Conservation (phyloP, 2,113 vertebrate genomes). For the Lamprologus speciosus region DNA sequence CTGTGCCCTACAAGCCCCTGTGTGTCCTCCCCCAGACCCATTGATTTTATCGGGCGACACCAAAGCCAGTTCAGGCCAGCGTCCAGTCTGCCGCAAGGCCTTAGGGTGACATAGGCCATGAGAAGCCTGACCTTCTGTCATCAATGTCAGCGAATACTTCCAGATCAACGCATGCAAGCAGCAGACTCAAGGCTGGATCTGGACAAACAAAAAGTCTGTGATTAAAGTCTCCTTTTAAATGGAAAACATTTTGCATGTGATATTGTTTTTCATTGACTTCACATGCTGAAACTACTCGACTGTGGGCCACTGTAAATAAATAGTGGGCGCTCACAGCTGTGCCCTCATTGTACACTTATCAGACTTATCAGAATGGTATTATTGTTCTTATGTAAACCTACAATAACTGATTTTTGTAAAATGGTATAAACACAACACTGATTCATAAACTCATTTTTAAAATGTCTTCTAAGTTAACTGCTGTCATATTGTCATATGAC, state of each 20-base stretch:
- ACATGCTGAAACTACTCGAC: not conserved
- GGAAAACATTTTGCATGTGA: not conserved
- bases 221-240: not conserved
- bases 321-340: not conserved
- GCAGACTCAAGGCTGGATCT: not conserved
- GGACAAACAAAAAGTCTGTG: not conserved
- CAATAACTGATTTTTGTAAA: not conserved
- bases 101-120: conserved; percentile 3
- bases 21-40: conserved; percentile 52
- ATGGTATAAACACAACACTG: not conserved
- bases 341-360: not conserved
- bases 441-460: not conserved
- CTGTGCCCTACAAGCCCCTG: conserved; percentile 12
- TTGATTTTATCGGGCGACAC: conserved; percentile 62
- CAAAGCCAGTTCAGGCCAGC: conserved; percentile 52
- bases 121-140: conserved; percentile 25
- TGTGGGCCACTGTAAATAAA: not conserved
- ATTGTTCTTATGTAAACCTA: not conserved
- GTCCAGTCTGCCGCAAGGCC: conserved; percentile 38
- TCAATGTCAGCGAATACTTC: conserved; percentile 22
- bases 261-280: not conserved
- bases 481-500: not conserved
- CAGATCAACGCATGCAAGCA: conserved; percentile 4
- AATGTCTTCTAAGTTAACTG: too few species aligned
- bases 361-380: not conserved